phyloP scores from a whole-genome alignment of 2,113 vertebrate species.

The Progne subis region DNA sequence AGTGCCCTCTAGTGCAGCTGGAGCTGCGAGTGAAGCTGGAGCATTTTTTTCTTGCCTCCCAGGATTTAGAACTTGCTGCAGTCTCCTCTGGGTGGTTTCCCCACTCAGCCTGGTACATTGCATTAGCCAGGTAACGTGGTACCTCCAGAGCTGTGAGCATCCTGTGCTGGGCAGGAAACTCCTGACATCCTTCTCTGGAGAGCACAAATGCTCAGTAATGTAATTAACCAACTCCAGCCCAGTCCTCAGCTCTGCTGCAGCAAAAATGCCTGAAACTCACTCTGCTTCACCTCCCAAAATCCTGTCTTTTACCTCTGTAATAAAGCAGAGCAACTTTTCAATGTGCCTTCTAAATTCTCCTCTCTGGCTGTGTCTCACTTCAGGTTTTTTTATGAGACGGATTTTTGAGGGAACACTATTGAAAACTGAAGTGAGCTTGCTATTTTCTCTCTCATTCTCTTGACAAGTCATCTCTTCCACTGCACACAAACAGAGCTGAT shows the following conservation, averaged over 20 bases:
- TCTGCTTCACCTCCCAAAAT: background rate
- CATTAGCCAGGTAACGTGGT: background rate
- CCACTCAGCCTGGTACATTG: background rate
- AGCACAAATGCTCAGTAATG: background rate
- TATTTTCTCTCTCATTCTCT: background rate
- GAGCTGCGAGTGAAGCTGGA: background rate
- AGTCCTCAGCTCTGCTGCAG: background rate
- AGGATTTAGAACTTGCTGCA: background rate
- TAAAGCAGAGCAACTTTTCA: background rate
- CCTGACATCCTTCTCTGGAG: background rate
- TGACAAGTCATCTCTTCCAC: constrained; percentile 17
- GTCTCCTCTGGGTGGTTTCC: background rate
- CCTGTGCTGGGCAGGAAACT: background rate
- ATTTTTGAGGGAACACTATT: background rate
- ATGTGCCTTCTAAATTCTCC: background rate
- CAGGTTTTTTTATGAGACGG: background rate
- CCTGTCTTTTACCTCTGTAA: background rate
- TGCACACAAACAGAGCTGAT: background rate
- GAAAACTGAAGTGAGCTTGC: background rate
- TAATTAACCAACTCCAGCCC: background rate
- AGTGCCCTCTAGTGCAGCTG: background rate
- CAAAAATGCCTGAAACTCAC: background rate
- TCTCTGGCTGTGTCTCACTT: background rate
- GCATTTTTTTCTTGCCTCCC: background rate
- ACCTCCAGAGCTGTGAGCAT: background rate